A percentile compares a stretch with the other conserved stretches of the same genome.
Evolutionary conservation across 2,797 vertebrate species (phyloP).

Genomic region (Sebastes hubbsi): DNA sequence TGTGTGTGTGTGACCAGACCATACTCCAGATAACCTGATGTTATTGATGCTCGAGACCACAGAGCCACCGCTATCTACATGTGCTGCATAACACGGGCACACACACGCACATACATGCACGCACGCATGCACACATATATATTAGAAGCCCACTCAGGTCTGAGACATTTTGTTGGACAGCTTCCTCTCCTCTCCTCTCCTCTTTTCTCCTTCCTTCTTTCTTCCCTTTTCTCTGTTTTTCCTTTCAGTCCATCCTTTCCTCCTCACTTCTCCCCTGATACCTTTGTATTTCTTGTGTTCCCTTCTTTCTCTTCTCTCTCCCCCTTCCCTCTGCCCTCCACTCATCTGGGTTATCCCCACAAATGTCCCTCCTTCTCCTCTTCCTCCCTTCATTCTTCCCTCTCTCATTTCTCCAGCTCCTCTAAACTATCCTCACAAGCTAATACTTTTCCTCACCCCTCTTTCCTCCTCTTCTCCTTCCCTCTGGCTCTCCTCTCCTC

Average conservation of each 20-base stretch:
- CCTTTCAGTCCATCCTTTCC: neutral
- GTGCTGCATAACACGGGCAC: conserved; percentile 74
- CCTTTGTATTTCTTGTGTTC: neutral
- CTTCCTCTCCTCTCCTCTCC: neutral
- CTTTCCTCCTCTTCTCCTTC: neutral
- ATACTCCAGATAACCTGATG: conserved; percentile 77
- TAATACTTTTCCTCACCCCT: conserved; percentile 3
- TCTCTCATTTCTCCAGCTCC: neutral
- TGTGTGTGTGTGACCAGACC: conserved; percentile 61
- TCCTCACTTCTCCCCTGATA: neutral
- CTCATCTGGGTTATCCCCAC: neutral
- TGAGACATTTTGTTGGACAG: conserved; percentile 20
- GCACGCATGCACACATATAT: conserved; percentile 22
- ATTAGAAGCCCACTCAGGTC: conserved; percentile 25
- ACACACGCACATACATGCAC: conserved; percentile 20
- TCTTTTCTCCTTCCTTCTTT: neutral
- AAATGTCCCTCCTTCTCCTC: neutral
- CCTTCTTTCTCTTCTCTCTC: neutral
- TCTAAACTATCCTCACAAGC: conserved; percentile 60
- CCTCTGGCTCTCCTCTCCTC: conserved; percentile 17
- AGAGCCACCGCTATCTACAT: conserved; percentile 84
- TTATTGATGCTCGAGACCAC: conserved; percentile 86
- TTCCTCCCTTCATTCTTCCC: neutral
- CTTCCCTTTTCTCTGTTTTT: neutral
- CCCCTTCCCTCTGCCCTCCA: neutral